phyloP scores from a whole-genome alignment of 2,797 vertebrate genomes.

The Calcarius lapponicus region DNA sequence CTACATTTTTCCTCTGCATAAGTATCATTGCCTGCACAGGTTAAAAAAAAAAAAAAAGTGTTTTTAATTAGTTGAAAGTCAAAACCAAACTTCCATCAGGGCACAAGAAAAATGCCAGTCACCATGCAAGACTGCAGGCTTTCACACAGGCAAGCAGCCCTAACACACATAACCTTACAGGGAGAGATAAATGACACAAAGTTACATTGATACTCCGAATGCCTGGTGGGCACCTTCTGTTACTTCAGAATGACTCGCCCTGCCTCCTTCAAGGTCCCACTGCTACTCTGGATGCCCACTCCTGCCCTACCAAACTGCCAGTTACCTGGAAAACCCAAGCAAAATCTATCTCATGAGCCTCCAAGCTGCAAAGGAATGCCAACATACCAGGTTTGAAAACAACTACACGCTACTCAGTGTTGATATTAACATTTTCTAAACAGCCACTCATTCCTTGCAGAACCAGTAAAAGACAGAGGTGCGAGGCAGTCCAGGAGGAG shows the following conservation, averaged over 20 bases:
- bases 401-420: background rate
- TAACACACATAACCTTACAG: background rate
- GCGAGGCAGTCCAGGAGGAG: background rate
- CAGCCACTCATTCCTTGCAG: background rate
- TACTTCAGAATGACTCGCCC: background rate
- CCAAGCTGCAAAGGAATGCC: background rate
- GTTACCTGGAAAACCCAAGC: background rate
- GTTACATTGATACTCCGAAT: background rate
- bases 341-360: background rate
- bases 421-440: background rate
- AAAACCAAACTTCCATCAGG: rapidly evolving
- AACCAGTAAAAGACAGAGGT: background rate
- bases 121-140: rapidly evolving
- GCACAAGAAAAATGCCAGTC: background rate
- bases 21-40: background rate
- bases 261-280: background rate
- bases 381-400: background rate
- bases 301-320: background rate
- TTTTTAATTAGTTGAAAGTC: background rate
- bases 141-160: background rate
- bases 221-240: background rate
- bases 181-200: background rate
- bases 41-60: background rate
- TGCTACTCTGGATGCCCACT: background rate
- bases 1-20: background rate